phyloP scores from a whole-genome alignment of 2,888 invertebrate genomes.

The Eristalis tenax region DNA sequence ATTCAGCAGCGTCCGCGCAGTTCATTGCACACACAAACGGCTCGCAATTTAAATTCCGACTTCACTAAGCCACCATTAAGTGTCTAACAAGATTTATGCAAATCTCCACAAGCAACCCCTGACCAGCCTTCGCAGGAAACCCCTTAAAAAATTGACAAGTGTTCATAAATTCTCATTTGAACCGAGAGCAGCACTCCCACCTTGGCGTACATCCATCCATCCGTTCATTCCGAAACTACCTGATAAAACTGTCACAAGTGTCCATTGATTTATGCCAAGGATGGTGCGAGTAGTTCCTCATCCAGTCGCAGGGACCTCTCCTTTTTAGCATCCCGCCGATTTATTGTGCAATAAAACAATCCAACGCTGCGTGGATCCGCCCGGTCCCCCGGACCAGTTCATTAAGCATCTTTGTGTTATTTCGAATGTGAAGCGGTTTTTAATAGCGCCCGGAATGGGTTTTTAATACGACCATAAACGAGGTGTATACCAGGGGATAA shows the following conservation, averaged over 20 bases:
- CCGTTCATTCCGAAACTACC: constrained; percentile 49
- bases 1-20: not conserved
- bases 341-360: constrained; percentile 65
- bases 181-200: constrained; percentile 9
- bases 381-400: constrained; percentile 31
- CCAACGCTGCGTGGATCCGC: not conserved
- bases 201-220: constrained; percentile 12
- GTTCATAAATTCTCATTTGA: constrained; percentile 42
- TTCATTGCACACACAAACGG: not conserved
- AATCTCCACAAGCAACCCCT: constrained; percentile 2
- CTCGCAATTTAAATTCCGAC: not conserved
- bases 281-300: constrained; percentile 37
- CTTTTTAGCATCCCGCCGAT: constrained; percentile 62
- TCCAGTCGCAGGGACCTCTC: not conserved
- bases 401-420: constrained; percentile 24
- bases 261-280: constrained; percentile 66
- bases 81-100: constrained; percentile 45
- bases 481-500: constrained; percentile 56
- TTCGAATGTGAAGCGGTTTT: constrained; percentile 52
- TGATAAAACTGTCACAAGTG: constrained; percentile 69
- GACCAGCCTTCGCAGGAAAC: constrained; percentile 27
- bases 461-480: constrained; percentile 69
- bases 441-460: constrained; percentile 64
- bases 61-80: constrained; percentile 3
- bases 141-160: constrained; percentile 7